phyloP scores from a whole-genome alignment of 92 coral and sea anemone genomes.

The Umimayanthus kanabou region DNA sequence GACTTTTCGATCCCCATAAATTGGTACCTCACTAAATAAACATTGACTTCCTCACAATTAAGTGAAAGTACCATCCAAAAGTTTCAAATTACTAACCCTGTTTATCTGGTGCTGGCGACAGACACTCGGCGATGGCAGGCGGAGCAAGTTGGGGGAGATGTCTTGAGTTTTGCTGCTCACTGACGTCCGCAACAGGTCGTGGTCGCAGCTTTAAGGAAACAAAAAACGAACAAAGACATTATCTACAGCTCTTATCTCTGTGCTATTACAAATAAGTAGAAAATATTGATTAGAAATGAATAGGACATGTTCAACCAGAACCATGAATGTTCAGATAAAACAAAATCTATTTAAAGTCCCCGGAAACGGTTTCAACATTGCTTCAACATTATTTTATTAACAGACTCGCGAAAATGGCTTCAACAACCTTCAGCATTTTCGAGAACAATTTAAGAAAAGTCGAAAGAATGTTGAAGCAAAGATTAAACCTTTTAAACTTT shows the following conservation, averaged over 20 bases:
- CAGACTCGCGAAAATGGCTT: too few species aligned
- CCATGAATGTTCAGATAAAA: background rate
- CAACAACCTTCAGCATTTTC: too few species aligned
- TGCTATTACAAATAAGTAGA: background rate
- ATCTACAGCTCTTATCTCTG: background rate
- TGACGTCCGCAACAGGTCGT: slow-evolving; percentile 30
- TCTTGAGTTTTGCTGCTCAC: slow-evolving; percentile 40
- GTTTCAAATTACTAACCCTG: background rate
- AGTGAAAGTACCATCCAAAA: background rate
- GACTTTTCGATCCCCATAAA: too few species aligned
- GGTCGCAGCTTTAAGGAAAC: slow-evolving; percentile 17
- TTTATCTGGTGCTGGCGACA: slow-evolving; percentile 44
- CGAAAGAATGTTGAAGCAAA: too few species aligned
- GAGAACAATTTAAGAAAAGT: too few species aligned
- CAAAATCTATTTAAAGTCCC: background rate
- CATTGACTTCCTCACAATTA: too few species aligned
- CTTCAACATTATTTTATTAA: too few species aligned
- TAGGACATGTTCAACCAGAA: background rate
- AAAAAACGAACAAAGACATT: background rate
- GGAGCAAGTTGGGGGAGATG: slow-evolving; percentile 45
- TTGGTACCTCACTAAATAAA: too few species aligned
- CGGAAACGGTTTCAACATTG: too few species aligned
- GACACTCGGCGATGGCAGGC: slow-evolving; percentile 24
- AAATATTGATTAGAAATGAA: too few species aligned
- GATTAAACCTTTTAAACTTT: too few species aligned